Evolutionary conservation across 1,140 invertebrate genomes (phyloP), one percentile per base, ranked within the genome.

Genomic region (Drosophila quadrilineata): DNA sequence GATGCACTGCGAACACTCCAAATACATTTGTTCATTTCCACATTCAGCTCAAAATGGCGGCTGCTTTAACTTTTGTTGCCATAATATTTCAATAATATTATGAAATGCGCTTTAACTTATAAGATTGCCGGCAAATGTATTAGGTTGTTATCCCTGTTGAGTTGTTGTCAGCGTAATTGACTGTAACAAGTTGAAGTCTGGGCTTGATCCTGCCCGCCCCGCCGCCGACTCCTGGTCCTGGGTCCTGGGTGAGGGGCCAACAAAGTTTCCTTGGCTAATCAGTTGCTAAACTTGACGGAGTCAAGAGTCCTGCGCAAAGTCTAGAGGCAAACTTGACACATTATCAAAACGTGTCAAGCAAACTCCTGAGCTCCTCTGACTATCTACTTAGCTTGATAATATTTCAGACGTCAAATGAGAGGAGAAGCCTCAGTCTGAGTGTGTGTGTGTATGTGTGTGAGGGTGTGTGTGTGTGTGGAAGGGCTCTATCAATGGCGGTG

Each of bases 351-450:
- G 75, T 63, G 52, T 54, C 56, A 17, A 38, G 40, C 60, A 24
- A 58, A 45, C 41, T 48, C 67, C 46, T 41, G 24, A 53, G 49
- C 24, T 40, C 59, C 22, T n/a, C 65, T 79, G 17, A 8, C 22
- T 17, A 48, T 57, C 70, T 66, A 79, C 75, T 79, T 77, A 62
- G 66, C 53, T 79, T 74, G 75, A 79, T 79, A 59, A 74, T 80
- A 79, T 59, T 66, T 73, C 64, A 24, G 53, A 77, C 74, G 76
- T 73, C 73, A 49, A 46, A 46, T 17, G 49, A 40, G 58, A 41
- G 21, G 12, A 17, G n/a, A n/a, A n/a, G n/a, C n/a, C n/a, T n/a
- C n/a, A n/a, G n/a, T n/a, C n/a, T n/a, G 16, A 17, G 0, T n/a
- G 17, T n/a, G n/a, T n/a, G n/a, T n/a, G 14, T 12, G 41, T 12